Evolutionary conservation across 2,113 vertebrate genomes (phyloP).

Genomic region (Acrocephalus arundinaceus): DNA sequence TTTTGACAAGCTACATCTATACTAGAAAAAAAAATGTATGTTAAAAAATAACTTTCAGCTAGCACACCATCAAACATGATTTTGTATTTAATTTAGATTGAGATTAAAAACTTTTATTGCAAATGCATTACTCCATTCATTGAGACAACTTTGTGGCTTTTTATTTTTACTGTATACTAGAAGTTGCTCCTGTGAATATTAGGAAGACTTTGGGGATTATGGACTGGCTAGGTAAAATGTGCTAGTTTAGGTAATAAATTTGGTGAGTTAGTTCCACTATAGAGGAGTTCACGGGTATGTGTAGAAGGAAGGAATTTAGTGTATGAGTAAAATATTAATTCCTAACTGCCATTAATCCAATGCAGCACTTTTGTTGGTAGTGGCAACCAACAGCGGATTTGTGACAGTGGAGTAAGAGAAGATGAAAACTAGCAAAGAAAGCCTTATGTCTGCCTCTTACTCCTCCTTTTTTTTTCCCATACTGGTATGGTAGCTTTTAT

Average conservation of each 20-base stretch:
- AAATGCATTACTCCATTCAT: neutral
- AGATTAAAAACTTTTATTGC: neutral
- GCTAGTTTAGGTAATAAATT: neutral
- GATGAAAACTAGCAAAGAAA: neutral
- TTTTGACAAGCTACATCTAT: neutral
- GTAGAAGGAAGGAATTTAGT: neutral
- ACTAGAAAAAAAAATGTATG: neutral
- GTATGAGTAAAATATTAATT: neutral
- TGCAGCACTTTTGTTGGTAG: neutral
- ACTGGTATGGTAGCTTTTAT: neutral
- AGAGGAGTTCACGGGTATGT: accelerated
- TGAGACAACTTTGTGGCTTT: neutral
- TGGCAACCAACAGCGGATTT: neutral
- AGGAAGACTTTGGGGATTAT: neutral
- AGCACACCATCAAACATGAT: neutral
- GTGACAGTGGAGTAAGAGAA: neutral
- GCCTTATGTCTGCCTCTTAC: accelerated
- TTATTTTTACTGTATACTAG: neutral
- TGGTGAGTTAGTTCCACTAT: neutral
- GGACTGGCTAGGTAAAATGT: neutral
- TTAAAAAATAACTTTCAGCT: neutral
- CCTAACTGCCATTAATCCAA: neutral
- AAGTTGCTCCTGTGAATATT: neutral
- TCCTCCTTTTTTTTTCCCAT: neutral
- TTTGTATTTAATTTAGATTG: neutral